Conservation (phyloP, 2,888 invertebrate genomes). For the Scaeva pyrastri region DNA sequence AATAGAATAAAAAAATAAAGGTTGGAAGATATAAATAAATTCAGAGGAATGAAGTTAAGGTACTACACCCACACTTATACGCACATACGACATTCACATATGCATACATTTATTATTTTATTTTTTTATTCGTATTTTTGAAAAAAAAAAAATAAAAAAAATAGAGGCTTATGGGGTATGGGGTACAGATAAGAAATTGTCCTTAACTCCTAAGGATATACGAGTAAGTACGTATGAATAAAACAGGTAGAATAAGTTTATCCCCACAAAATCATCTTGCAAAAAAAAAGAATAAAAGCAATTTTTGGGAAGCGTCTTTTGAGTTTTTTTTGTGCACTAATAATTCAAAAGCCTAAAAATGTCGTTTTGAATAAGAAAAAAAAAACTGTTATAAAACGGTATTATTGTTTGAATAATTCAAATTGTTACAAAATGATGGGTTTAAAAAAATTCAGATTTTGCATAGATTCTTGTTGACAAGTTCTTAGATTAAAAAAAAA, state of each 20-base stretch:
- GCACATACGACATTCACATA: not conserved
- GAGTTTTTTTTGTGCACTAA: not conserved
- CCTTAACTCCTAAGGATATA: slow-evolving; percentile 53
- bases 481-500: not conserved
- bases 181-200: slow-evolving; percentile 33
- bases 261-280: slow-evolving; percentile 57
- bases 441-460: not conserved
- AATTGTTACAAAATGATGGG: slow-evolving; percentile 22
- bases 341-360: slow-evolving; percentile 17
- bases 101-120: not conserved
- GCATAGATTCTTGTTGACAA: not conserved
- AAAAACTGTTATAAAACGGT: not conserved
- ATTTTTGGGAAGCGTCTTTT: slow-evolving; percentile 44
- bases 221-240: slow-evolving; percentile 36
- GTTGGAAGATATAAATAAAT: slow-evolving; percentile 1
- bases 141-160: too few relatives aligned
- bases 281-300: slow-evolving; percentile 31
- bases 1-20: slow-evolving; percentile 30
- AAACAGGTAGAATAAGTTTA: slow-evolving; percentile 50
- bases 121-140: too few relatives aligned
- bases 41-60: not conserved
- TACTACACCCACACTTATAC: not conserved
- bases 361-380: slow-evolving; percentile 31
- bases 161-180: slow-evolving; percentile 18
- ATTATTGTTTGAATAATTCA: slow-evolving; percentile 1